Base-by-base conservation (phyloP, 2,888 invertebrate species). In the Ennomos erosarius region DNA sequence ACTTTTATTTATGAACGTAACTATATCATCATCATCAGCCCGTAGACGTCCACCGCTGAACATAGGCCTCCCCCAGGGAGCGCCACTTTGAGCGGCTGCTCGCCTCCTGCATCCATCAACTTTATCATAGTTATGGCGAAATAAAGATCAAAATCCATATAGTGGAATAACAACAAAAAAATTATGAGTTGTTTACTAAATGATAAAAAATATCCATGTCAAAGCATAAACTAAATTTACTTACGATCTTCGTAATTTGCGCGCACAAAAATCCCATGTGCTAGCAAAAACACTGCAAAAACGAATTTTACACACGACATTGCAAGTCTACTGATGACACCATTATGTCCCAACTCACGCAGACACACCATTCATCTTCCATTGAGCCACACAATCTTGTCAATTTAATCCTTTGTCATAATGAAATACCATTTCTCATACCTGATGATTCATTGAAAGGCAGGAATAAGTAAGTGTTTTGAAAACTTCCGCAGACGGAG, bases 271-370 rank as follows among this genome's bases (percentile, higher is more conserved):
- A 6, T 6, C 10, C 42, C 42, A 33, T 42, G 10, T 11, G 11
- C 38, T 8, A 44, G 10, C 9, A 47, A 40, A 36, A 47, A 34
- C 9, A 55, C 34, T 11, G 39, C 43, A 13, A 9, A 13, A 13
- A 34, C 9, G 8, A 38, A 26, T 0, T 8, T 40, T 2, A 46
- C 38, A 55, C 44, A 44, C 55, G 38, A 55, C 55, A 55, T 55
- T 35, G 43, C 34, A 38, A 48, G 34, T 10, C 48, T 37, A 38
- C 43, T 44, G 8, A 1, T n/a, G 11, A 42, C 48, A 49, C 48
- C 9, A 44, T 13, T 49, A 38, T 44, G 49, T 49, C 36, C 9
- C 33, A 11, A 35, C 10, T 6, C 8, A 45, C 10, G 9, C 8
- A 45, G 12, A 40, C 40, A 34, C 33, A 10, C 40, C 16, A 50